Evolutionary conservation across 2,797 vertebrate genomes (phyloP).

Genomic region (Cuculus canorus): DNA sequence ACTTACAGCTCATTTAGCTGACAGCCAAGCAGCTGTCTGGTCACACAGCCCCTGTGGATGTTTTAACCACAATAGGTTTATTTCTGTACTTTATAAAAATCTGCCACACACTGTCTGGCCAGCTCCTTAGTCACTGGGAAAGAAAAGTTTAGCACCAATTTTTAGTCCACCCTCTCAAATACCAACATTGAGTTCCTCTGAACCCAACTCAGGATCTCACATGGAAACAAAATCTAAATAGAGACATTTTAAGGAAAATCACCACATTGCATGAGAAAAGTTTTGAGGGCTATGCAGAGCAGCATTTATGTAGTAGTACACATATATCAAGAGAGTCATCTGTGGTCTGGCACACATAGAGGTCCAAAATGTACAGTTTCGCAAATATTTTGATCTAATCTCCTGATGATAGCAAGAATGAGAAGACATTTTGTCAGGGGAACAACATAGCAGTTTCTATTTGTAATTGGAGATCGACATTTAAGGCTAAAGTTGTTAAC

Average conservation of each 20-base stretch:
- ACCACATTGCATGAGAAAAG: not conserved
- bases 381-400: not conserved
- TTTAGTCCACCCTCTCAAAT: not conserved
- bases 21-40: conserved; percentile 40
- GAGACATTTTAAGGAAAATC: not conserved
- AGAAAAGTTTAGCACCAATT: not conserved
- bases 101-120: not conserved
- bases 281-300: not conserved
- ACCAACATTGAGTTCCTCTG: not conserved
- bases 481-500: not conserved
- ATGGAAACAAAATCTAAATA: not conserved
- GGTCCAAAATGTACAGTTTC: not conserved
- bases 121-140: not conserved
- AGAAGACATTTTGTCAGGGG: not conserved
- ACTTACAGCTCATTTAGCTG: conserved; percentile 40
- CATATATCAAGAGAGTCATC: not conserved
- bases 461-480: not conserved
- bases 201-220: not conserved
- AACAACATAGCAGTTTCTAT: not conserved
- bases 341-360: not conserved
- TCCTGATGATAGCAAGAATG: not conserved
- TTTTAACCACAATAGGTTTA: conserved; percentile 4
- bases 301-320: not conserved
- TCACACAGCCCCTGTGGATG: not conserved
- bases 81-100: not conserved